Percentiles rank a stretch among this genome's conserved stretches.
Conservation (phyloP, 2,113 vertebrate species). For the Nibea albiflora region DNA sequence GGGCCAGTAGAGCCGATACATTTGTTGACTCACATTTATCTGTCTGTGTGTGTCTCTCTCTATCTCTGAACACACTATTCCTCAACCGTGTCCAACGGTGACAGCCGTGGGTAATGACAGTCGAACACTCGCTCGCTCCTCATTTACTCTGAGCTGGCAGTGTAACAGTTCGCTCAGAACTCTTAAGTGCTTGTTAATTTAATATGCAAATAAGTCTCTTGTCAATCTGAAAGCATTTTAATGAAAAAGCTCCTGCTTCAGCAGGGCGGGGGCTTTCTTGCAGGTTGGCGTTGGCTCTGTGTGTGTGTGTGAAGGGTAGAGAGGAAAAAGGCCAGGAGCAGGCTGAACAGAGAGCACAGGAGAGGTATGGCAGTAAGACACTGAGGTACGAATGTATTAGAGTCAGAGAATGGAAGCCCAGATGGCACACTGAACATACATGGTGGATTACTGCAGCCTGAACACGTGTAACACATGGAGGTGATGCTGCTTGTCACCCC, state of each 20-base stretch:
- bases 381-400: neutral
- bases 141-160: conserved; percentile 64
- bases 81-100: conserved; percentile 65
- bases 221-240: conserved; percentile 80
- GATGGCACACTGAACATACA: conserved; percentile 9
- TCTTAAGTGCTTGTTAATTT: conserved; percentile 83
- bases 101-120: conserved; percentile 70
- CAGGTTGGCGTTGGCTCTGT: conserved; percentile 12
- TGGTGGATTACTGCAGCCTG: neutral
- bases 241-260: conserved; percentile 74
- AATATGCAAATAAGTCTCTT: conserved; percentile 84
- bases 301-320: neutral
- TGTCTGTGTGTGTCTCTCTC: conserved; percentile 41
- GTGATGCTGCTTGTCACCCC: conserved; percentile 26
- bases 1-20: neutral
- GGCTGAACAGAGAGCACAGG: conserved; percentile 9
- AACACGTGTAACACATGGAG: conserved; percentile 32
- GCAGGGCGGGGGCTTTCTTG: neutral
- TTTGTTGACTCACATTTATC: conserved; percentile 52
- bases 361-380: conserved; percentile 4
- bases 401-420: conserved; percentile 12
- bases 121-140: conserved; percentile 50
- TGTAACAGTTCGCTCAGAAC: conserved; percentile 69
- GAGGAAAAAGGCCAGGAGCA: neutral
- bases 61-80: conserved; percentile 54